These are phyloP conservation scores for Bucorvus abyssinicus DNA, from an alignment of 2,797 vertebrate genomes.

Conservation along the genomic window DNA sequence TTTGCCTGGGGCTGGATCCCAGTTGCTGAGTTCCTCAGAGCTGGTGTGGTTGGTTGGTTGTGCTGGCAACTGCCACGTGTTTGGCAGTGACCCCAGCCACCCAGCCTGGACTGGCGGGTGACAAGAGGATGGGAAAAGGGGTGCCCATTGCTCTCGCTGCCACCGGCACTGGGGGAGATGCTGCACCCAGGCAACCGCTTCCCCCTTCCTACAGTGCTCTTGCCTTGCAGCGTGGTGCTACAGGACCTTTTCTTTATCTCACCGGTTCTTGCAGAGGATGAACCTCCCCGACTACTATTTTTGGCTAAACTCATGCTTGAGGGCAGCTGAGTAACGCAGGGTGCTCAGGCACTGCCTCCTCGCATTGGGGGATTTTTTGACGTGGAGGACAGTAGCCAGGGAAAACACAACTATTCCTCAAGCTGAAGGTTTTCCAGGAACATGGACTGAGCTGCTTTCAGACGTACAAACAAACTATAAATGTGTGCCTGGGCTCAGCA, in stretches of 20 bases:
- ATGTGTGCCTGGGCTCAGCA: background rate
- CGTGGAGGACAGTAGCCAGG: background rate
- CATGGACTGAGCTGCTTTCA: background rate
- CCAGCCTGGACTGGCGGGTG: background rate
- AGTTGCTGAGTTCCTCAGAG: background rate
- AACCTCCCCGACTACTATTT: background rate
- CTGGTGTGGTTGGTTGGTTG: background rate
- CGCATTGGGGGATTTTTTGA: background rate
- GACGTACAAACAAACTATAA: background rate
- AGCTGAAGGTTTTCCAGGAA: slow-evolving; percentile 4
- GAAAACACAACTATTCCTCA: background rate
- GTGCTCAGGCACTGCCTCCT: background rate
- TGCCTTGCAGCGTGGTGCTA: background rate
- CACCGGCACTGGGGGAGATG: accelerated
- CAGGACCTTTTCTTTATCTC: background rate
- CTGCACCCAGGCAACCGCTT: background rate
- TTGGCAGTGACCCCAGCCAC: accelerated
- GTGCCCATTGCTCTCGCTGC: background rate
- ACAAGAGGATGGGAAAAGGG: background rate
- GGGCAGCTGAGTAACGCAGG: background rate
- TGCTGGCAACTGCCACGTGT: accelerated
- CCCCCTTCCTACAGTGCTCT: background rate
- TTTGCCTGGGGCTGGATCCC: background rate
- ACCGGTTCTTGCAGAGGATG: background rate
- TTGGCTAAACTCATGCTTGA: background rate